A percentile compares a stretch with the other conserved stretches of the same genome.
phyloP scores from a whole-genome alignment of 2,888 invertebrate species.

The Drosophila ezoana region DNA sequence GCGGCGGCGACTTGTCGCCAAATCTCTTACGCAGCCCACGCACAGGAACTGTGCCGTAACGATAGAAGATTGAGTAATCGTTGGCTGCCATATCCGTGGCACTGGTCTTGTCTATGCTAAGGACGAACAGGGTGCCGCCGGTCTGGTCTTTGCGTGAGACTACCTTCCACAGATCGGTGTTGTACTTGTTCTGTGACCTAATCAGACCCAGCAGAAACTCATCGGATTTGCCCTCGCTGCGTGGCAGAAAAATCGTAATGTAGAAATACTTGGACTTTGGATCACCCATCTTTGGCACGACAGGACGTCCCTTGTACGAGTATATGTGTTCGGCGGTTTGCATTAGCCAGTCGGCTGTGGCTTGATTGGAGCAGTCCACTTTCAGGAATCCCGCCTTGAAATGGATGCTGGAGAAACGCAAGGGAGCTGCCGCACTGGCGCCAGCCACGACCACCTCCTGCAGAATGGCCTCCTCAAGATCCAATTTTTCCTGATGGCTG shows the following conservation, averaged over 20 bases:
- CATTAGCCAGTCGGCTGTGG: conserved; percentile 35
- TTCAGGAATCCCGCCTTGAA: conserved; percentile 19
- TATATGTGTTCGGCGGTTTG: neutral
- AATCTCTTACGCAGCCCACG: conserved; percentile 11
- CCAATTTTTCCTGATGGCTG: conserved; percentile 12
- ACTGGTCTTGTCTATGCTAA: conserved; percentile 34
- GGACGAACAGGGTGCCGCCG: conserved; percentile 2
- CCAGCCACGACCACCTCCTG: conserved; percentile 25
- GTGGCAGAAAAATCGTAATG: conserved; percentile 8
- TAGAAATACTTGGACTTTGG: neutral
- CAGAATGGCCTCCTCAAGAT: conserved; percentile 44
- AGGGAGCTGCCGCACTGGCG: conserved; percentile 1
- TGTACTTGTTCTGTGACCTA: conserved; percentile 34
- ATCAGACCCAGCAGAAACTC: conserved; percentile 25
- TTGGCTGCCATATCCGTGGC: conserved; percentile 28
- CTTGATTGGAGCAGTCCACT: conserved; percentile 23
- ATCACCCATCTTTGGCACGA: conserved; percentile 9
- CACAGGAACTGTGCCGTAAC: conserved; percentile 31
- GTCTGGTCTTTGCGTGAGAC: conserved; percentile 6
- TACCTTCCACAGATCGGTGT: conserved; percentile 30
- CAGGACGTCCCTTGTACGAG: conserved; percentile 22
- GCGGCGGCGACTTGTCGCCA: neutral
- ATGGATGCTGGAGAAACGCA: conserved; percentile 22
- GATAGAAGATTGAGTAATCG: conserved; percentile 32
- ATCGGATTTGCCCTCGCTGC: conserved; percentile 5